Conservation (phyloP, 2,888 invertebrate genomes). For the Merodon equestris region DNA sequence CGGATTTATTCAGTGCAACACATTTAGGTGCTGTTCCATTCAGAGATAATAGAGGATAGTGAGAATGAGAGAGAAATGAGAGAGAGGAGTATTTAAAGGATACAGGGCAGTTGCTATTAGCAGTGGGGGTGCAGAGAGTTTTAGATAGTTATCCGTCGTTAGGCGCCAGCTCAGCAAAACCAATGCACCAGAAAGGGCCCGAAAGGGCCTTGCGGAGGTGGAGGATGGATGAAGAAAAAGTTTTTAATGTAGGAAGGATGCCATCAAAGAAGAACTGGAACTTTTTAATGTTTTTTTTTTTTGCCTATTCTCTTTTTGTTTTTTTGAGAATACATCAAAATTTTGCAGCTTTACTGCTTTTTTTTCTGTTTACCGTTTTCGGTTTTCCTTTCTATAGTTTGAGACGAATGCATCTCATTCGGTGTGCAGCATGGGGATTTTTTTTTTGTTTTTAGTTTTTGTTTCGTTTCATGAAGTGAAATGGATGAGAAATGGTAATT, state of each 20-base stretch:
- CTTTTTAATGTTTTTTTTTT: conserved; percentile 45
- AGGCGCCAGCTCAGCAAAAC: conserved; percentile 24
- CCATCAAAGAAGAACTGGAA: conserved; percentile 40
- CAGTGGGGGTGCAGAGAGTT: too few species aligned
- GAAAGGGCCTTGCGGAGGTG: too few species aligned
- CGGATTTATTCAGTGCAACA: conserved; percentile 59
- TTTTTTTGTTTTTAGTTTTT: too few species aligned
- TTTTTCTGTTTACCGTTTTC: neutral
- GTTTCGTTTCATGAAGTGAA: too few species aligned
- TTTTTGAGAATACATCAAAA: conserved; percentile 12
- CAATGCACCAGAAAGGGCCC: too few species aligned
- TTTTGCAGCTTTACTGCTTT: conserved; percentile 19
- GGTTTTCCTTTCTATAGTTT: conserved; percentile 36
- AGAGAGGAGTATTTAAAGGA: neutral
- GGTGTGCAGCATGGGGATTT: conserved; percentile 18
- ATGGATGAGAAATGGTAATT: conserved; percentile 31
- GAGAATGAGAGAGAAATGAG: conserved; percentile 11
- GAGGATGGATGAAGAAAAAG: neutral
- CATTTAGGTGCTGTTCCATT: conserved; percentile 10
- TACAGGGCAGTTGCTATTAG: neutral
- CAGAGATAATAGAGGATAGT: neutral
- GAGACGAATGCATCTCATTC: conserved; percentile 53
- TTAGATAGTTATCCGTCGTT: conserved; percentile 28
- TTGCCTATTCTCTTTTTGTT: neutral
- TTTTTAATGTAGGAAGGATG: conserved; percentile 12